Conservation (phyloP, 2,888 invertebrate species). For the Netelia melanura region DNA sequence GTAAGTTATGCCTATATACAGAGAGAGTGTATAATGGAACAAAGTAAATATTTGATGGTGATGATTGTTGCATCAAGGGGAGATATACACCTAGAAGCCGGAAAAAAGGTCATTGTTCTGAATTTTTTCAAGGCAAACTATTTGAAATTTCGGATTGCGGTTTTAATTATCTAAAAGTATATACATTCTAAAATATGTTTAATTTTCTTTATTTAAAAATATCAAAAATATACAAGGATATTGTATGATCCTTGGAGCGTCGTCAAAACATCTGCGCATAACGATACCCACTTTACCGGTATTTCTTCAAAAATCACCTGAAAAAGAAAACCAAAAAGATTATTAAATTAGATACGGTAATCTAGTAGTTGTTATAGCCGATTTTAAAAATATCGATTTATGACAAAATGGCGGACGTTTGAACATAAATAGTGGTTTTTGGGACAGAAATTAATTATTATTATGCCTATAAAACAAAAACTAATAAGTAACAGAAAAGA, state of each 20-base stretch:
- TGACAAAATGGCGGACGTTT: too few species aligned
- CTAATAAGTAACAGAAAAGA: not conserved
- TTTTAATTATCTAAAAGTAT: conserved; percentile 5
- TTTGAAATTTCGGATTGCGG: conserved; percentile 20
- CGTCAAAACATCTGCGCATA: conserved; percentile 16
- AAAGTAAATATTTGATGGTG: too few species aligned
- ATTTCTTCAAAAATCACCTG: conserved; percentile 42
- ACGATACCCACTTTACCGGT: conserved; percentile 15
- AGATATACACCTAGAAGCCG: too few species aligned
- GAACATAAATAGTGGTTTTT: conserved; percentile 22
- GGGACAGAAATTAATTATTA: conserved; percentile 21
- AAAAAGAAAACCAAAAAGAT: not conserved
- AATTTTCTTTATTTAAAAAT: too few species aligned
- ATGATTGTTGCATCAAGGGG: too few species aligned
- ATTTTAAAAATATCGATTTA: too few species aligned
- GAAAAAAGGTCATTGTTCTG: too few species aligned
- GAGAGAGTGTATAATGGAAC: too few species aligned
- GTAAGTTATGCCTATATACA: too few species aligned
- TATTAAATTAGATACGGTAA: too few species aligned
- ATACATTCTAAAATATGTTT: conserved; percentile 25
- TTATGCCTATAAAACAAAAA: conserved; percentile 30
- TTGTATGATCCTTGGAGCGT: conserved; percentile 1
- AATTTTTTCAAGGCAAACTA: conserved; percentile 35
- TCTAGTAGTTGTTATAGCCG: too few species aligned
- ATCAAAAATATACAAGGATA: too few species aligned